phyloP scores from a whole-genome alignment of 2,888 invertebrate genomes.

The Scaeva pyrastri region DNA sequence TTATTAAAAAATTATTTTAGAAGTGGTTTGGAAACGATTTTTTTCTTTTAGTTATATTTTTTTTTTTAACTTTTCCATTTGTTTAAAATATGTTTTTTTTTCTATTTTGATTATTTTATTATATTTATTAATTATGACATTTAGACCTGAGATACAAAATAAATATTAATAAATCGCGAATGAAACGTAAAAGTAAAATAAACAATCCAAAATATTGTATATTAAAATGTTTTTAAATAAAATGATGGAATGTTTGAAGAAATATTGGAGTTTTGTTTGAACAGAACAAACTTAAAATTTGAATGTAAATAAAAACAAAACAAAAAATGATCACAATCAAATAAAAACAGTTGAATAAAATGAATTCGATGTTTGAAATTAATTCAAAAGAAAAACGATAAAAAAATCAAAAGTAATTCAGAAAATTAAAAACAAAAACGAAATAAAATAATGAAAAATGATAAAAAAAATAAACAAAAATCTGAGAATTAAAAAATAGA shows the following conservation, averaged over 20 bases:
- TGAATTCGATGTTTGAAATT: not conserved
- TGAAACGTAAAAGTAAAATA: no score
- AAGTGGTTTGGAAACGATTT: no score
- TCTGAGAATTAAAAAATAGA: not conserved
- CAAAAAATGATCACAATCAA: not conserved
- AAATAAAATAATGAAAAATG: not conserved
- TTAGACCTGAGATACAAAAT: no score
- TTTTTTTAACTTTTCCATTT: no score
- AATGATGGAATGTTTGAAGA: not conserved
- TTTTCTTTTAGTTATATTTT: no score
- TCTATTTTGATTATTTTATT: no score
- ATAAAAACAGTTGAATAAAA: not conserved
- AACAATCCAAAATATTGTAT: no score
- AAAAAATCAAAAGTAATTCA: not conserved
- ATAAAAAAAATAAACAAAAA: not conserved
- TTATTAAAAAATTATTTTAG: no score
- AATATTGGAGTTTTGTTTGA: slow-evolving; percentile 7
- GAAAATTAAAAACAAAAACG: not conserved
- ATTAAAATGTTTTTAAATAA: no score
- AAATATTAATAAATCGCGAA: no score
- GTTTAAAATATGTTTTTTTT: no score
- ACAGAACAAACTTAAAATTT: not conserved
- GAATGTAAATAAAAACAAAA: not conserved
- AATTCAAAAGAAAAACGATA: not conserved
- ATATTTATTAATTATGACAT: no score